Evolutionary conservation across 2,113 vertebrate species (phyloP), one percentile per base, ranked within the genome.

Genomic region (Castor canadensis): DNA sequence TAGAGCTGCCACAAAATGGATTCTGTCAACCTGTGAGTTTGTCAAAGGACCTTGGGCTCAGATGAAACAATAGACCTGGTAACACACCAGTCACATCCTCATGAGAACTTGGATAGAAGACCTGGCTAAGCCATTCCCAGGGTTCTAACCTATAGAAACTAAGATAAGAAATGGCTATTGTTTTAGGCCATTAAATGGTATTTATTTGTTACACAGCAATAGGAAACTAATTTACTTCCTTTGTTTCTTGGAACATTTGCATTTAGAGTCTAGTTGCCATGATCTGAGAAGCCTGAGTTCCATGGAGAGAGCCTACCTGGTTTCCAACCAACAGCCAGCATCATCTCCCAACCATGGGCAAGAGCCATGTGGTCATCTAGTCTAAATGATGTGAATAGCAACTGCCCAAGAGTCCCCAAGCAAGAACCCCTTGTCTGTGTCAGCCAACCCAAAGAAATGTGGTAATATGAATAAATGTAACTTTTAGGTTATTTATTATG

Each of bases 361-460:
- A 3, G 26, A 80, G 19, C 38, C 32, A 9, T 7, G 8, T 47
- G n/a, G 6, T 20, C 35, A 40, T 47, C 16, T 20, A 45, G 6
- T 3, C 35, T 26, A 58, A 12, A 9, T 30, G 11, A n/a, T 2
- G 9, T 6, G 54, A 49, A 62, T 1, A 32, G 35, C 16, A 52
- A 20, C 19, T 62, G 30, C 47, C 22, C 3, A 0, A 49, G 26
- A 19, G 26, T 38, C 40, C 16, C 3, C 12, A 22, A 2, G 1
- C 11, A n/a, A 40, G 66, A 87, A 26, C 7, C 40, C 4, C 13
- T 1, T 17, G 17, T n/a, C 43, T 73, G 17, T 54, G 56, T 83
- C 58, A 76, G 9, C 30, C 24, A 45, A 32, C 30, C 43, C 43
- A 66, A 13, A 81, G 64, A 80, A 49, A 54, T 60, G 30, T 56